Evolutionary conservation across 1,140 invertebrate genomes (phyloP), one percentile per base, ranked within the genome.

Genomic region (Procambarus clarkii): DNA sequence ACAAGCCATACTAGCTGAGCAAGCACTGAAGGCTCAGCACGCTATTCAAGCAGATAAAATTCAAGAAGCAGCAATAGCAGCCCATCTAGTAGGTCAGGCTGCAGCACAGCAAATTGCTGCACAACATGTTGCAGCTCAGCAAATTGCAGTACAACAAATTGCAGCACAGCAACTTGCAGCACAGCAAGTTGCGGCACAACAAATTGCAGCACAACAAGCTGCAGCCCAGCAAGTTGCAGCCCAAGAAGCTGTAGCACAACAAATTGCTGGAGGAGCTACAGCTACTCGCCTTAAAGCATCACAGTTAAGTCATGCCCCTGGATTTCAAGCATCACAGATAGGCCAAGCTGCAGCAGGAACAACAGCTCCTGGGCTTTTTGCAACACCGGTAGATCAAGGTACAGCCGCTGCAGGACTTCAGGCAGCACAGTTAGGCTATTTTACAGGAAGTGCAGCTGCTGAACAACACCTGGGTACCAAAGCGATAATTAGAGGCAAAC

Each of bases 141-240:
- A 15, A 48, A 45, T 15, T 15, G 77, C 48, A 46, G 45, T 48
- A 5, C 45, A 69, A 71, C 18, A 21, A 46, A 44, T 60, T 46
- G 82, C 82, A 24, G 60, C 69, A 3, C 71, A 83, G 15, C 24
- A 60, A 48, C 48, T 9, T 34, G 84, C 84, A 24, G 76, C 46
- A 15, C 76, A 78, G 24, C 83, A 76, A 24, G n/a, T 34, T 78
- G 48, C 60, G 60, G 24, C 81, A 44, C 81, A 83, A n/a, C 77
- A 79, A 34, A 15, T 48, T 79, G 77, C 45, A 48, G 77, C 48
- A 46, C 77, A 79, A 5, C 45, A 69, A 71, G 34, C 34, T 69
- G 82, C 82, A 69, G 82, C 82, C 11, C 82, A 84, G 11, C 71
- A 83, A 24, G 34, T 78, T 74, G 74, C 21, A 58, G 84, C 84